These are phyloP conservation scores for Allygus modestus DNA, from an alignment of 2,888 invertebrate species.

Conservation along the genomic window DNA sequence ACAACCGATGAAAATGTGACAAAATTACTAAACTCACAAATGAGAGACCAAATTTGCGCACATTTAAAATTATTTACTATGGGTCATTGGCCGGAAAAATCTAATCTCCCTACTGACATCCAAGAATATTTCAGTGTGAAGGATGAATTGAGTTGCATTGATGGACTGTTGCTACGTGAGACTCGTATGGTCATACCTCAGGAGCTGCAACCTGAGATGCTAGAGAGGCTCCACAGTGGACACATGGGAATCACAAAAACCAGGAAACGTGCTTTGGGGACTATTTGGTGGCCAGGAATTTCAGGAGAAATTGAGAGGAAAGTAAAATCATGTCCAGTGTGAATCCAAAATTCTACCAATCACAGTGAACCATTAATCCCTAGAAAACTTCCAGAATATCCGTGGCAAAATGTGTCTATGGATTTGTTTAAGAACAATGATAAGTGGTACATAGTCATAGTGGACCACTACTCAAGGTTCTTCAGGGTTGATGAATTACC, in stretches of 20 bases:
- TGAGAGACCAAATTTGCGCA: background rate
- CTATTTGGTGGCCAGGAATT: slow-evolving; percentile 63
- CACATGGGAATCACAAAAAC: slow-evolving; percentile 53
- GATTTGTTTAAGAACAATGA: slow-evolving; percentile 11
- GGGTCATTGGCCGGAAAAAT: background rate
- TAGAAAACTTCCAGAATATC: slow-evolving; percentile 30
- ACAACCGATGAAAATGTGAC: background rate
- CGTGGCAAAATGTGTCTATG: slow-evolving; percentile 56
- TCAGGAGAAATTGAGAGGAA: slow-evolving; percentile 40
- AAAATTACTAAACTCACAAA: background rate
- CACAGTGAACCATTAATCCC: slow-evolving; percentile 55
- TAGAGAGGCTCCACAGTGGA: slow-evolving; percentile 35
- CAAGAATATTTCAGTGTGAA: background rate
- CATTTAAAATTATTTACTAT: background rate
- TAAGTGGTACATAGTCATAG: slow-evolving; percentile 27
- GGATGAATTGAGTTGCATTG: background rate
- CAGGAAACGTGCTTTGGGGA: slow-evolving; percentile 25
- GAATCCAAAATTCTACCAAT: slow-evolving; percentile 57
- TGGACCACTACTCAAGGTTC: slow-evolving; percentile 56
- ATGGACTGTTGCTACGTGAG: background rate
- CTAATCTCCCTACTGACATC: background rate
- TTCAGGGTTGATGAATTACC: slow-evolving; percentile 37
- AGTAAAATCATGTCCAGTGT: slow-evolving; percentile 49
- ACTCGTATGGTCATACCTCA: background rate
- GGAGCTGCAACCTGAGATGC: background rate